These are phyloP conservation scores for Coregonus ussuriensis DNA, from an alignment of 2,797 vertebrate genomes.

Conservation along the genomic window DNA sequence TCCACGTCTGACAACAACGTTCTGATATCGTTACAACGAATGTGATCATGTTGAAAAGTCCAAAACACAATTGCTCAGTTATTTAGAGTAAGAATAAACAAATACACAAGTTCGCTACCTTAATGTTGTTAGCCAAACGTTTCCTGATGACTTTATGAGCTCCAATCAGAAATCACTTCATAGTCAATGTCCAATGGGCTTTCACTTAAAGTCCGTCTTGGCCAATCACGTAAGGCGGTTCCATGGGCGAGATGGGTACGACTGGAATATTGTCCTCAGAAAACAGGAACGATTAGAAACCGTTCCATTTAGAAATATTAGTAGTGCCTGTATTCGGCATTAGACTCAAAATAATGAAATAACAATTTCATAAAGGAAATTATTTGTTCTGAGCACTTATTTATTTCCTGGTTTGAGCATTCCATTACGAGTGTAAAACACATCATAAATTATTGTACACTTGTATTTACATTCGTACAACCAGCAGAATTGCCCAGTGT, in stretches of 20 bases:
- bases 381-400: slow-evolving; percentile 24
- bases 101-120: neutral
- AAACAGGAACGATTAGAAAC: neutral
- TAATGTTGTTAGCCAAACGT: neutral
- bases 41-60: neutral
- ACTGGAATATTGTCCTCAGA: neutral
- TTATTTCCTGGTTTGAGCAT: slow-evolving; percentile 52
- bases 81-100: neutral
- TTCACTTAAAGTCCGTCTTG: neutral
- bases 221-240: neutral
- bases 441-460: slow-evolving; percentile 9
- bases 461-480: slow-evolving; percentile 46
- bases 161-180: neutral
- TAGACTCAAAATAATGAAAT: slow-evolving; percentile 23
- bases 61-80: neutral
- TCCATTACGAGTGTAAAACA: slow-evolving; percentile 40
- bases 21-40: neutral
- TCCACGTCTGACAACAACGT: neutral
- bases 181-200: neutral
- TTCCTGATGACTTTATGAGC: neutral
- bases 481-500: slow-evolving; percentile 53
- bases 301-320: neutral
- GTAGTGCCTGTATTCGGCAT: slow-evolving; percentile 23
- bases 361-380: neutral
- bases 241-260: neutral